These are phyloP conservation scores for Plebejus melissa DNA, from an alignment of 2,888 invertebrate species.

Conservation along the genomic window DNA sequence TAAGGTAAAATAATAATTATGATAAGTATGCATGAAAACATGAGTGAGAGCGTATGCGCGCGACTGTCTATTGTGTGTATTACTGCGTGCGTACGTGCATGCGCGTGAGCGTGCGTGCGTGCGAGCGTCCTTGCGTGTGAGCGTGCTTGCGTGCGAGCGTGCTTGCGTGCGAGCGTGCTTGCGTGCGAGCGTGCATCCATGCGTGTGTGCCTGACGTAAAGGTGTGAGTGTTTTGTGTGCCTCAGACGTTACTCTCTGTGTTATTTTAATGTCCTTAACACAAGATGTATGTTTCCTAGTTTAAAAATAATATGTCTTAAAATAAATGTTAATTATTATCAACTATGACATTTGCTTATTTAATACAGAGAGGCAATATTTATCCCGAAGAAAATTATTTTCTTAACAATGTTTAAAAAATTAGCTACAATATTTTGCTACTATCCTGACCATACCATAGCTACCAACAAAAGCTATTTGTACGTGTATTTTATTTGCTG, in stretches of 20 bases:
- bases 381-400: conserved; percentile 8
- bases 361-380: background rate
- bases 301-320: background rate
- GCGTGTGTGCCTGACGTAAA: background rate
- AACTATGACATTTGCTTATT: background rate
- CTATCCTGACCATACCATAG: background rate
- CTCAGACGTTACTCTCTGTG: background rate
- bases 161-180: background rate
- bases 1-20: background rate
- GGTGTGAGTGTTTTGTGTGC: background rate
- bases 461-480: background rate
- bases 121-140: accelerated
- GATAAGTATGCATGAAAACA: background rate
- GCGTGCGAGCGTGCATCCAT: background rate
- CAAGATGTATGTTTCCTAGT: background rate
- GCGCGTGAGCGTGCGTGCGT: no score
- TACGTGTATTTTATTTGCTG: background rate
- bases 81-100: no score
- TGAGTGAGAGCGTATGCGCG: background rate
- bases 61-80: background rate
- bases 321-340: background rate
- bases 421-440: background rate
- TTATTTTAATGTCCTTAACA: background rate
- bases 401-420: conserved; percentile 2
- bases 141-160: background rate